phyloP scores from a whole-genome alignment of 2,113 vertebrate genomes.

The Porphyrio hochstetteri region DNA sequence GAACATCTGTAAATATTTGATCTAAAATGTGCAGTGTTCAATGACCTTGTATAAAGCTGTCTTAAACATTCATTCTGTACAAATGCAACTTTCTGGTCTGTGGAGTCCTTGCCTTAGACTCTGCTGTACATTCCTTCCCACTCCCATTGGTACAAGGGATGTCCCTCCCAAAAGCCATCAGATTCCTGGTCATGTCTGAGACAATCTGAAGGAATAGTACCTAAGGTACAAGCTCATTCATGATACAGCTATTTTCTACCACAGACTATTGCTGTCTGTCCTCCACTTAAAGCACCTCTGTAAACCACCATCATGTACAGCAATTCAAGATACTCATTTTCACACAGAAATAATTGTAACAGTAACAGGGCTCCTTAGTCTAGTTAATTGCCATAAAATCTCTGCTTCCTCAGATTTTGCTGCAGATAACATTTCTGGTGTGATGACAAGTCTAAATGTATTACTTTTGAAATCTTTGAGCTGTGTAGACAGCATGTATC shows the following conservation, averaged over 20 bases:
- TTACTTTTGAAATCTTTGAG: not conserved
- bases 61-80: not conserved
- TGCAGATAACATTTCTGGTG: not conserved
- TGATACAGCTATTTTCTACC: not conserved
- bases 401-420: not conserved
- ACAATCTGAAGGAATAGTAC: not conserved
- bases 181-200: not conserved
- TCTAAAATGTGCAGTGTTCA: not conserved
- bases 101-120: not conserved
- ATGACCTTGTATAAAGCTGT: not conserved
- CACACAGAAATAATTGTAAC: not conserved
- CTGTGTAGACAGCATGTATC: not conserved
- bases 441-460: not conserved
- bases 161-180: fast-evolving
- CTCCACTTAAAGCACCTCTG: not conserved
- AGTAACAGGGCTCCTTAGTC: not conserved
- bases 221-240: not conserved
- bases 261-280: not conserved
- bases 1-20: not conserved
- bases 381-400: not conserved
- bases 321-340: not conserved
- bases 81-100: not conserved
- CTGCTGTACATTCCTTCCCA: not conserved
- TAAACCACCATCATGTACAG: fast-evolving
- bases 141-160: not conserved